These are phyloP conservation scores for Merops nubicus DNA, from an alignment of 2,113 vertebrate genomes.

Conservation along the genomic window DNA sequence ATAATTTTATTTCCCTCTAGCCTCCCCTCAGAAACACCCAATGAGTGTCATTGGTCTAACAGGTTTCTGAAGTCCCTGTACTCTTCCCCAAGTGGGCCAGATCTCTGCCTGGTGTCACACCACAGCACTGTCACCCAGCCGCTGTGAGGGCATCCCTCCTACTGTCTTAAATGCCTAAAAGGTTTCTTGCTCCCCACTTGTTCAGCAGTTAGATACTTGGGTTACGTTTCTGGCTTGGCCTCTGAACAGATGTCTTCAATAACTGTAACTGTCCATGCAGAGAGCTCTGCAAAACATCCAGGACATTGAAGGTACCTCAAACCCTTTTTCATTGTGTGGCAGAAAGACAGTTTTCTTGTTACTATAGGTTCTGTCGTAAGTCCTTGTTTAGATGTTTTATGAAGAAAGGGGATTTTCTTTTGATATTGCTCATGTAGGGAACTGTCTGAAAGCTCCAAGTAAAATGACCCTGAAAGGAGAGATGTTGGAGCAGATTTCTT, in stretches of 20 bases:
- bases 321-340: neutral
- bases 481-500: neutral
- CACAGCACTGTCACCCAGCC: fast-evolving
- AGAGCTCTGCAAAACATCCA: neutral
- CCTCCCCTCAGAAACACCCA: too few relatives aligned
- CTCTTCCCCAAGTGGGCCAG: neutral
- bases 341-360: neutral
- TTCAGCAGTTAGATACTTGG: neutral
- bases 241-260: neutral
- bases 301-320: neutral
- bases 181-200: neutral
- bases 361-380: neutral
- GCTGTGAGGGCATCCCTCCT: neutral
- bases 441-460: neutral
- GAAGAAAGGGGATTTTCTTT: neutral
- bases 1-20: neutral
- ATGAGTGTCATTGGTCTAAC: neutral
- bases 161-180: neutral
- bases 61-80: neutral
- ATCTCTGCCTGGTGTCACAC: neutral
- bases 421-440: neutral
- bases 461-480: neutral
- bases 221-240: neutral
- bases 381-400: neutral
- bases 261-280: neutral